Evolutionary conservation across 2,888 invertebrate genomes (phyloP), one percentile per base, ranked within the genome.

Genomic region (Panzeria rudis): DNA sequence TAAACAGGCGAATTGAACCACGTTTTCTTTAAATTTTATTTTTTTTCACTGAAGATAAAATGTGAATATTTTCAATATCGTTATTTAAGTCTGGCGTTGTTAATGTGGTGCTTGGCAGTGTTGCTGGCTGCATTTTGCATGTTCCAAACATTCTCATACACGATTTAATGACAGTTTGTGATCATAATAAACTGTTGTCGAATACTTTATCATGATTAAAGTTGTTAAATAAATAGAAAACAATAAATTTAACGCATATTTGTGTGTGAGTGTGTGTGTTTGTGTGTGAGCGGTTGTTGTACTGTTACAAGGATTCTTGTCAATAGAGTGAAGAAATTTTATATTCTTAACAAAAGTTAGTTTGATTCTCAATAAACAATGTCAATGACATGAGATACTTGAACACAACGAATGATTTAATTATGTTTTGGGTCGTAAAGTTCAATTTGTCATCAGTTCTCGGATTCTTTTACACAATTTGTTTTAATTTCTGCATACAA

Each of bases 141-240:
- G 69, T 78, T 78, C 3, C n/a, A 9, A 59, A 77, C 56, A 72
- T 20, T 68, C 62, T 47, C 13, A 20, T 76, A 62, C 76, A 77
- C 64, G 56, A 83, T 77, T 77, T 83, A 83, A 72, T 77, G 71
- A 71, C 76, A 72, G 29, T 81, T 78, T 78, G 62, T 35, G 75
- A 82, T 85, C 85, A 79, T 85, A 78, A 85, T 81, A 82, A 75
- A 79, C 82, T 83, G 82, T 72, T 83, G 76, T 59, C 71, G 71
- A 71, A 69, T 76, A 76, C 76, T 64, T 72, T 56, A 83, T 77
- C 82, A 76, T 64, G 82, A 83, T 76, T 64, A 41, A 38, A 38
- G 50, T 59, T 71, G 20, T 72, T 77, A 56, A 77, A 71, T 38
- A 72, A 83, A 23, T 20, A 32, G n/a, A 59, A 73, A 73, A 73